A percentile compares a stretch with the other conserved stretches of the same genome.
phyloP scores from a whole-genome alignment of 2,797 vertebrate species.

The Falco rusticolus region DNA sequence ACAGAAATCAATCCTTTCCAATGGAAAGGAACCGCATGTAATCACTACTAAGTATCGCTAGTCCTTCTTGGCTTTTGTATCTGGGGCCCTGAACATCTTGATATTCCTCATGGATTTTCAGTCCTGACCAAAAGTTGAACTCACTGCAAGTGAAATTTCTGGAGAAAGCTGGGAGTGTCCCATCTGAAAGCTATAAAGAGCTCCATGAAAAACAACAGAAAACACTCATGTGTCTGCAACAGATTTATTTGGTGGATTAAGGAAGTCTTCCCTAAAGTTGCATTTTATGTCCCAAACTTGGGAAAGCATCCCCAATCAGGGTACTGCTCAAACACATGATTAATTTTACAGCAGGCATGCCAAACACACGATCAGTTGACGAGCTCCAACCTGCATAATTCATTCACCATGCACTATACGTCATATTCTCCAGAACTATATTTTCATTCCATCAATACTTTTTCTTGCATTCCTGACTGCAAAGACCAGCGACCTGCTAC shows the following conservation, averaged over 20 bases:
- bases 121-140: constrained; percentile 54
- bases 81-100: background rate
- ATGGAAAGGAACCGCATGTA: background rate
- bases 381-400: background rate
- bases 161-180: constrained; percentile 41
- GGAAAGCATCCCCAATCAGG: background rate
- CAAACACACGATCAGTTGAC: background rate
- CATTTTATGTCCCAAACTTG: background rate
- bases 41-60: background rate
- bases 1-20: constrained; percentile 23
- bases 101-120: background rate
- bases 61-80: background rate
- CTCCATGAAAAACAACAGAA: constrained; percentile 32
- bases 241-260: constrained; percentile 54
- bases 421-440: background rate
- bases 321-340: background rate
- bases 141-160: constrained; percentile 42
- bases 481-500: background rate
- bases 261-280: background rate
- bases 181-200: constrained; percentile 64
- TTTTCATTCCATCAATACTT: background rate
- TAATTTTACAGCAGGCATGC: background rate
- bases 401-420: background rate
- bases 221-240: constrained; percentile 12
- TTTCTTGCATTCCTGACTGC: background rate